Evolutionary conservation across 2,113 vertebrate genomes (phyloP).

Genomic region (Thalassarche chlororhynchos): DNA sequence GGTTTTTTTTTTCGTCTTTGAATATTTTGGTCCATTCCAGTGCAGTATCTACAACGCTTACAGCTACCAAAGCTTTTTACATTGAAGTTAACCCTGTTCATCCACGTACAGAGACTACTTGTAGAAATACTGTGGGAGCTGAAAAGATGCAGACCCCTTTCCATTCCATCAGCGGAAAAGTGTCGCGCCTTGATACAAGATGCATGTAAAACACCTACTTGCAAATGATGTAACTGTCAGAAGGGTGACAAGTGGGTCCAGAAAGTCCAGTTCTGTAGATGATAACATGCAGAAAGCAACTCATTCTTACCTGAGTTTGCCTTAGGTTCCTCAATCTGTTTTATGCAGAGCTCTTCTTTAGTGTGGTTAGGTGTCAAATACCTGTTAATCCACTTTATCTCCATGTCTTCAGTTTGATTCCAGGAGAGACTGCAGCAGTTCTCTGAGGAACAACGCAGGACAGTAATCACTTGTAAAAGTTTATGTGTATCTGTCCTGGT

Average conservation of each 20-base stretch:
- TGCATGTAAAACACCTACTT: neutral
- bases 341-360: neutral
- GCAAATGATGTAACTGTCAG: neutral
- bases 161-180: neutral
- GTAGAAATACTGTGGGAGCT: neutral
- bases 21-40: neutral
- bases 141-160: neutral
- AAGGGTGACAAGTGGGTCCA: neutral
- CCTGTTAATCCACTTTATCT: neutral
- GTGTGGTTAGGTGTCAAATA: neutral
- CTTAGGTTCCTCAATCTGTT: neutral
- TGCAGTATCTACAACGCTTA: neutral
- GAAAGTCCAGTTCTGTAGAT: neutral
- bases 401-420: neutral
- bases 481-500: neutral
- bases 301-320: neutral
- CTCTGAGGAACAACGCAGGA: neutral
- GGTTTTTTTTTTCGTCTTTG: rapidly evolving
- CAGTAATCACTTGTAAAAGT: neutral
- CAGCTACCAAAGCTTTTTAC: neutral
- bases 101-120: neutral
- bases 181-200: neutral
- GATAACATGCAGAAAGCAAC: neutral
- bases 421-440: neutral
- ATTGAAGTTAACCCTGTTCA: neutral